Evolutionary conservation across 1,140 invertebrate genomes (phyloP).

Genomic region (Stenopsyche tienmushanensis): DNA sequence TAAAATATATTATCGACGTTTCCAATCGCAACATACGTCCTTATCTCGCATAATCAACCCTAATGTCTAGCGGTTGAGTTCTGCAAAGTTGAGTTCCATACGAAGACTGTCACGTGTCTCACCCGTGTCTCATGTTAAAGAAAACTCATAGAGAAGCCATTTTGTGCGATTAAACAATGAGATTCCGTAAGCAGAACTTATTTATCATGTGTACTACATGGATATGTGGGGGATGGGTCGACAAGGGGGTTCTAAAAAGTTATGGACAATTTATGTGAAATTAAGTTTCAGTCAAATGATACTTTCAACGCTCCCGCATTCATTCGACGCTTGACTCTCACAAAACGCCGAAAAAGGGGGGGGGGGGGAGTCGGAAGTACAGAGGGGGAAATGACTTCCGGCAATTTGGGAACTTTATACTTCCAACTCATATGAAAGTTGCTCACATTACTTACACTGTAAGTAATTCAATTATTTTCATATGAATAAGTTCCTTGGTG

Average conservation of each 20-base stretch:
- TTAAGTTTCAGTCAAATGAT: slow-evolving; percentile 8
- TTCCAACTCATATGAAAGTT: slow-evolving; percentile 4
- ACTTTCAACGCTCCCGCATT: neutral
- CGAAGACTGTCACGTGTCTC: no score
- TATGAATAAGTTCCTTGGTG: slow-evolving; percentile 6
- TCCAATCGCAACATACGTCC: no score
- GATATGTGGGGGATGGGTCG: neutral
- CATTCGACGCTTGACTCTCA: neutral
- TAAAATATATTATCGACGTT: no score
- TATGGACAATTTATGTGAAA: slow-evolving; percentile 8
- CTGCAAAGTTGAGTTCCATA: no score
- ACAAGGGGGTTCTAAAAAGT: neutral
- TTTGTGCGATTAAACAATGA: no score
- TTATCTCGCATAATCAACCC: no score
- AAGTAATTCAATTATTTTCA: slow-evolving; percentile 13
- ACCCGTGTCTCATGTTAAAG: no score
- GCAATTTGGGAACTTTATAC: slow-evolving; percentile 12
- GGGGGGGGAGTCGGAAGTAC: no score
- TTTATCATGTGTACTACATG: neutral
- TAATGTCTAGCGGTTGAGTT: no score
- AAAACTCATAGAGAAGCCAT: no score
- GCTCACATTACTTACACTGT: slow-evolving; percentile 9
- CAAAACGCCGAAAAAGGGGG: neutral
- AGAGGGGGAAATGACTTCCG: slow-evolving; percentile 2
- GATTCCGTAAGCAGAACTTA: neutral